Evolutionary conservation across 2,888 invertebrate species (phyloP).

Genomic region (Drosophila heteroneura): DNA sequence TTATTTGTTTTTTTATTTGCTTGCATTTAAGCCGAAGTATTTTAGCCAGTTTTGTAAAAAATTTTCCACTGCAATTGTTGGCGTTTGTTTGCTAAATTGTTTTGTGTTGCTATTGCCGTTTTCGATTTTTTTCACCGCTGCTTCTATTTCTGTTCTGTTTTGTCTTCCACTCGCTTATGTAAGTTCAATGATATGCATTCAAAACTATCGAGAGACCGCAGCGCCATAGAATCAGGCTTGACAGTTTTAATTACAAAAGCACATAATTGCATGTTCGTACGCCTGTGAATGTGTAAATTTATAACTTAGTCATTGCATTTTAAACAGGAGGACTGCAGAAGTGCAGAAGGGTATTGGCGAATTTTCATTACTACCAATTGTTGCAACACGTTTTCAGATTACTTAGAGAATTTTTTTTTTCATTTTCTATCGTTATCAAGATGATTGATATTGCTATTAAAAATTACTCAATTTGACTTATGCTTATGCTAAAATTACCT

Average conservation of each 20-base stretch:
- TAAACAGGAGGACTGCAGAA: not conserved
- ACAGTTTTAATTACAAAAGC: slow-evolving; percentile 58
- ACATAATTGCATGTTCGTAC: slow-evolving; percentile 50
- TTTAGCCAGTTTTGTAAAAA: slow-evolving; percentile 64
- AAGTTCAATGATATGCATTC: slow-evolving; percentile 74
- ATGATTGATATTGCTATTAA: slow-evolving; percentile 29
- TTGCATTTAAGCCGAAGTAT: slow-evolving; percentile 40
- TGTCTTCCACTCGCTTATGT: slow-evolving; percentile 58
- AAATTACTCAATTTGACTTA: slow-evolving; percentile 9
- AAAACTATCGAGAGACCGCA: slow-evolving; percentile 10
- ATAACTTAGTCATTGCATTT: slow-evolving; percentile 30
- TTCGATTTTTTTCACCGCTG: slow-evolving; percentile 49
- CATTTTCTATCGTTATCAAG: slow-evolving; percentile 25
- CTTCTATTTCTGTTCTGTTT: slow-evolving; percentile 12
- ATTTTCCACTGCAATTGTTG: slow-evolving; percentile 74
- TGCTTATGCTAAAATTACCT: not conserved
- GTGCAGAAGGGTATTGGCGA: not conserved
- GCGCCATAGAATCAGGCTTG: slow-evolving; percentile 18
- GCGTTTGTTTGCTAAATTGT: slow-evolving; percentile 46
- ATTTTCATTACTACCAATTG: slow-evolving; percentile 32
- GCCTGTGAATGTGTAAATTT: slow-evolving; percentile 48
- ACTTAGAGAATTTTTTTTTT: slow-evolving; percentile 37
- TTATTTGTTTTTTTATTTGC: slow-evolving; percentile 16
- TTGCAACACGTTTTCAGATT: slow-evolving; percentile 42
- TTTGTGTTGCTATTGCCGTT: slow-evolving; percentile 49